These are phyloP conservation scores for Saccostrea echinata DNA, from an alignment of 1,140 invertebrate species.

Conservation along the genomic window DNA sequence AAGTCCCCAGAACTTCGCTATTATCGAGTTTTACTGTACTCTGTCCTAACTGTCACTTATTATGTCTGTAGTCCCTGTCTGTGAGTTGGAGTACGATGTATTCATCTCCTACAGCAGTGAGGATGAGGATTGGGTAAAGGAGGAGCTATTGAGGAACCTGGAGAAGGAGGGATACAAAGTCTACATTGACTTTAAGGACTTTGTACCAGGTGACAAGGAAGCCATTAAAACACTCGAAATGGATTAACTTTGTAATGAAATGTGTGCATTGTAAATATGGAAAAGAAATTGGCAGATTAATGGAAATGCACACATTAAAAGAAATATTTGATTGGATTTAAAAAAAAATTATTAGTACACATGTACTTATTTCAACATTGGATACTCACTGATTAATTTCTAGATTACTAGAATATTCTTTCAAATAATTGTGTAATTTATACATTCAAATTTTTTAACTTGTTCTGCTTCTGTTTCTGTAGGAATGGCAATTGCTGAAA, in stretches of 20 bases:
- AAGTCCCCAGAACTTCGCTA: too few species aligned
- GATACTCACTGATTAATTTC: not conserved
- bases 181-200: slow-evolving; percentile 69
- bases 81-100: slow-evolving; percentile 62
- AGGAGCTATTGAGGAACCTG: slow-evolving; percentile 58
- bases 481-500: slow-evolving; percentile 67
- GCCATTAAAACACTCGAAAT: not conserved
- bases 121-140: slow-evolving; percentile 63
- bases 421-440: not conserved
- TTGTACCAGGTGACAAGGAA: slow-evolving; percentile 63
- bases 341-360: too few species aligned
- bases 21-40: too few species aligned
- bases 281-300: too few species aligned
- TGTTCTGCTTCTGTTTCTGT: not conserved
- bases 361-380: too few species aligned
- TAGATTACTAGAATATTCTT: not conserved
- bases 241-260: not conserved
- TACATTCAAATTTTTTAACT: not conserved
- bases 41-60: too few species aligned
- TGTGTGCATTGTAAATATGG: not conserved
- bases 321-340: too few species aligned
- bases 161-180: slow-evolving; percentile 57
- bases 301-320: too few species aligned
- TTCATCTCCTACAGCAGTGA: slow-evolving; percentile 69
- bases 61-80: slow-evolving; percentile 53